Evolutionary conservation across 2,888 invertebrate species (phyloP).

Genomic region (Thereva nobilitata): DNA sequence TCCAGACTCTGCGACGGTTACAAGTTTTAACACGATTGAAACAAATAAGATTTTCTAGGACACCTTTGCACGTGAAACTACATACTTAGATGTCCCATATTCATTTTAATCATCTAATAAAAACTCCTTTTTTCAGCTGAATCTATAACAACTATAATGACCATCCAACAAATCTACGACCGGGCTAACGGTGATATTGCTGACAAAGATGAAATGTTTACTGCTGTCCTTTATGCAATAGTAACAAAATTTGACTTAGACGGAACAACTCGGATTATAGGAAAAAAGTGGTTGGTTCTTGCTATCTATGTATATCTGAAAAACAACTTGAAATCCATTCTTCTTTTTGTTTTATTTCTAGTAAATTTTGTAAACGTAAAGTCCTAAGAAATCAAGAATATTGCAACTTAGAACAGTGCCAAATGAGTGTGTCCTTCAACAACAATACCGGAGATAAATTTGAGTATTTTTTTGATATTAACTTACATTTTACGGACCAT

Average conservation of each 20-base stretch:
- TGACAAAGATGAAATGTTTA: conserved; percentile 64
- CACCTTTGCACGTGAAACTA: too few relatives aligned
- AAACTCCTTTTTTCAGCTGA: conserved; percentile 55
- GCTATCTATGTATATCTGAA: neutral
- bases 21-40: too few relatives aligned
- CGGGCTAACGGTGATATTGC: conserved; percentile 54
- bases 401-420: conserved; percentile 51
- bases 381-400: conserved; percentile 43
- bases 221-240: conserved; percentile 69
- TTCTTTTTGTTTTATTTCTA: conserved; percentile 39
- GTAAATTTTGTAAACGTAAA: conserved; percentile 48
- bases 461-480: conserved; percentile 62
- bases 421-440: conserved; percentile 48
- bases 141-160: conserved; percentile 64
- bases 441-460: conserved; percentile 43
- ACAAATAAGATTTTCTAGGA: too few relatives aligned
- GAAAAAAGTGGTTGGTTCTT: conserved; percentile 59
- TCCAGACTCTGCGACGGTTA: too few relatives aligned
- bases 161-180: conserved; percentile 63
- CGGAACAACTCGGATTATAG: conserved; percentile 56
- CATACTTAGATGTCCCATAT: too few relatives aligned
- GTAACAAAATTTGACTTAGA: conserved; percentile 75
- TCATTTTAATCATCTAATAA: too few relatives aligned
- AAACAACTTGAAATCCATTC: neutral
- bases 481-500: conserved; percentile 68